These are phyloP conservation scores for Ptilonorhynchus violaceus DNA, from an alignment of 2,113 vertebrate genomes.

Conservation along the genomic window DNA sequence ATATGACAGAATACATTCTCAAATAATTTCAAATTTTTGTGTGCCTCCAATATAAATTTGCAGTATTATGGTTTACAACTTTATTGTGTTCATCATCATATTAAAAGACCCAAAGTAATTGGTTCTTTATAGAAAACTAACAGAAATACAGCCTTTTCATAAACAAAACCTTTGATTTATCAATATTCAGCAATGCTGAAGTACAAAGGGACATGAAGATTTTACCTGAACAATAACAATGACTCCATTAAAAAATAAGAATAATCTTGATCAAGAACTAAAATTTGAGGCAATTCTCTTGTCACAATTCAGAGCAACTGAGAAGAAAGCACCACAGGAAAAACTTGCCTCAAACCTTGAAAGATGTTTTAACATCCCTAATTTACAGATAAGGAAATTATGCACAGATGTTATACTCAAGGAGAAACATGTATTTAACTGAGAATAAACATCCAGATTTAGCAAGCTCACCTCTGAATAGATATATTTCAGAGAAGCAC, in stretches of 20 bases:
- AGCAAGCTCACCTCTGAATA: not conserved
- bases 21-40: not conserved
- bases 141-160: not conserved
- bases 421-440: not conserved
- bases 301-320: not conserved
- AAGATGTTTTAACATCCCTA: not conserved
- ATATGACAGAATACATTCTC: not conserved
- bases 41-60: not conserved
- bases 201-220: not conserved
- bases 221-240: not conserved
- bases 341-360: not conserved
- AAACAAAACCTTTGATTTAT: not conserved
- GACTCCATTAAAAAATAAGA: not conserved
- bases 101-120: not conserved
- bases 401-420: not conserved
- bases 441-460: constrained; percentile 26
- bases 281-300: not conserved
- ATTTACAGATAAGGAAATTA: not conserved
- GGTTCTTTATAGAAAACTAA: not conserved
- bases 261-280: not conserved
- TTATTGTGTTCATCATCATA: not conserved
- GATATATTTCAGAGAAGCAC: not conserved
- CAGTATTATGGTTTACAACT: not conserved
- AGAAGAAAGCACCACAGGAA: not conserved
- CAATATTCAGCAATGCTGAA: not conserved